Percentiles rank a stretch among this genome's conserved stretches.
phyloP scores from a whole-genome alignment of 2,113 vertebrate species.

The Alethe diademata region DNA sequence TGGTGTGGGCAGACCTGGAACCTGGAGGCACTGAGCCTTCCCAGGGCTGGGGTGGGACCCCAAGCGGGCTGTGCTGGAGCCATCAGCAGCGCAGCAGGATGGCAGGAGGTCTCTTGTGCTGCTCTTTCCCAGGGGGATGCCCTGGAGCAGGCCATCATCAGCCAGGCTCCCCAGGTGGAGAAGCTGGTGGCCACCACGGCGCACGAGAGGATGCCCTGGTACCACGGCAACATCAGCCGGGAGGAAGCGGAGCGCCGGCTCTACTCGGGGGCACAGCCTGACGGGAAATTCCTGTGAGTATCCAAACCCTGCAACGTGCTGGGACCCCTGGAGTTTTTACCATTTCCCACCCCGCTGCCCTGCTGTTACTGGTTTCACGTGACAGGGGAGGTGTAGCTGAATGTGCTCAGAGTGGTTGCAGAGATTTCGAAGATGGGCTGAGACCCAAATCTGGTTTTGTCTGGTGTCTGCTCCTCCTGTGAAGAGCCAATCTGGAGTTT shows the following conservation, averaged over 20 bases:
- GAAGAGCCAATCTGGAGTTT: neutral
- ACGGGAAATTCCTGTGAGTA: slow-evolving; percentile 95
- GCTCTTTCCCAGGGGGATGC: slow-evolving; percentile 82
- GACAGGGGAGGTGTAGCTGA: neutral
- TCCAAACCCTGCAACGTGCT: neutral
- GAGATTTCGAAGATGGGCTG: neutral
- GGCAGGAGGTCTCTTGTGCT: neutral
- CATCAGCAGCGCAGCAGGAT: neutral
- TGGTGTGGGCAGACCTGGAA: too few species aligned
- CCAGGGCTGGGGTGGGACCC: too few species aligned
- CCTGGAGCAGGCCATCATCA: slow-evolving; percentile 94
- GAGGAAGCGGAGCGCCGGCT: slow-evolving; percentile 87
- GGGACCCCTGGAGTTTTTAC: neutral
- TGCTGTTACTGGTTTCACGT: neutral
- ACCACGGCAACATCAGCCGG: slow-evolving; percentile 80
- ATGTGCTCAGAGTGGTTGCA: neutral
- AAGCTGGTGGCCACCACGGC: slow-evolving; percentile 93
- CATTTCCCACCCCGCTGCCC: neutral
- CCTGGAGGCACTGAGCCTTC: too few species aligned
- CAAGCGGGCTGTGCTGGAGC: neutral
- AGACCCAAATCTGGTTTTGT: neutral
- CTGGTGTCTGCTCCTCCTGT: neutral
- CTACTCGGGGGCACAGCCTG: slow-evolving; percentile 85
- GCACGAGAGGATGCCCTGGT: slow-evolving; percentile 94
- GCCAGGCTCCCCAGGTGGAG: slow-evolving; percentile 94